These are phyloP conservation scores for Eilema sororculum DNA, from an alignment of 2,888 invertebrate genomes.

Conservation along the genomic window DNA sequence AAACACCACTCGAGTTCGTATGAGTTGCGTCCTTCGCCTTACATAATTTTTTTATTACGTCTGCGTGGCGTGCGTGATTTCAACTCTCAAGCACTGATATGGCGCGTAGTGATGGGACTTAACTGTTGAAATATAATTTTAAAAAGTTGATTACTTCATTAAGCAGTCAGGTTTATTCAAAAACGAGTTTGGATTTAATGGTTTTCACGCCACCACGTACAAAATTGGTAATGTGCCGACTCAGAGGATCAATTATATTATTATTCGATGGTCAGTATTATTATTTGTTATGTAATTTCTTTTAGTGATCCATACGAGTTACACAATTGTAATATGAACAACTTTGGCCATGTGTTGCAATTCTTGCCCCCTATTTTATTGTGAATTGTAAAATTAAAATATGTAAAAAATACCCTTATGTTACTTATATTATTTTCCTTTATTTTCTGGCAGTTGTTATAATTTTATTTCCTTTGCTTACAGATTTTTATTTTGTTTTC, in stretches of 20 bases:
- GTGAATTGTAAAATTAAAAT: too few relatives aligned
- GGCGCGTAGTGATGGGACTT: slow-evolving; percentile 46
- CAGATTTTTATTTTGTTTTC: not conserved
- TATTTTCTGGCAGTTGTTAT: not conserved
- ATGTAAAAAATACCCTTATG: not conserved
- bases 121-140: slow-evolving; percentile 26
- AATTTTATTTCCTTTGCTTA: not conserved
- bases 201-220: slow-evolving; percentile 12
- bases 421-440: not conserved
- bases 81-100: slow-evolving; percentile 43
- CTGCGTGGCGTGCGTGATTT: slow-evolving; percentile 53
- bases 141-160: slow-evolving; percentile 41
- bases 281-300: slow-evolving; percentile 12
- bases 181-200: slow-evolving; percentile 18
- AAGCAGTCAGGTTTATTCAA: slow-evolving; percentile 32
- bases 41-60: slow-evolving; percentile 53
- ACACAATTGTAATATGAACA: not conserved
- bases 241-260: not conserved
- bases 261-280: slow-evolving; percentile 8
- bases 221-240: not conserved
- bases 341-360: not conserved
- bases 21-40: slow-evolving; percentile 41
- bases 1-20: slow-evolving; percentile 37
- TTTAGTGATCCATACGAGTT: not conserved
- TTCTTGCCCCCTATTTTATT: too few relatives aligned